These are phyloP conservation scores for Pollimyrus isidori DNA, from an alignment of 2,113 vertebrate genomes.

Conservation along the genomic window DNA sequence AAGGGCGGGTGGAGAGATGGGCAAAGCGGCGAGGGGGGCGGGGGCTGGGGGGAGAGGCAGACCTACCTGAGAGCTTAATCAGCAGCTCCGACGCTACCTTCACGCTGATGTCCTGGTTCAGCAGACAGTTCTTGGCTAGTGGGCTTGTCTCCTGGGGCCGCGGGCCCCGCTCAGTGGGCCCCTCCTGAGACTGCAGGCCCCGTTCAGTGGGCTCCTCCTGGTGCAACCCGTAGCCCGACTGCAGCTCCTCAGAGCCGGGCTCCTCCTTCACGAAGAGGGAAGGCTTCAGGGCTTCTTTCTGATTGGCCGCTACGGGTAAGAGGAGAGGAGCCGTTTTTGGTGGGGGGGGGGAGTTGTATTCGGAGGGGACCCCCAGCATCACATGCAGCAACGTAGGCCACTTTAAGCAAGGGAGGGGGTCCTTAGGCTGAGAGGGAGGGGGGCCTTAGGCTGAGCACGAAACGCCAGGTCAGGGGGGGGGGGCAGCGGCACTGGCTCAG, in stretches of 20 bases:
- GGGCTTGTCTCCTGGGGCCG: conserved; percentile 65
- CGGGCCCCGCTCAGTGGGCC: conserved; percentile 31
- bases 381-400: neutral
- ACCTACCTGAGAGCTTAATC: conserved; percentile 92
- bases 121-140: conserved; percentile 64
- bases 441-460: too few species aligned
- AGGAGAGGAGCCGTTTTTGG: neutral
- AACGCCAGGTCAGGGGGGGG: neutral
- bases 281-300: conserved; percentile 86
- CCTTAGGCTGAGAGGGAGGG: too few species aligned
- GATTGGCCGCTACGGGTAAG: conserved; percentile 77
- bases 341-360: neutral
- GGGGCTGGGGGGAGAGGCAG: conserved; percentile 31
- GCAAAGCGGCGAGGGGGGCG: neutral
- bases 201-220: conserved; percentile 58
- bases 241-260: conserved; percentile 72
- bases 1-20: neutral
- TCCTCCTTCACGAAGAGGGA: conserved; percentile 91
- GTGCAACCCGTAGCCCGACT: conserved; percentile 69
- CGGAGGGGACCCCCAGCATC: neutral
- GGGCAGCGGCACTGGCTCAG: neutral
- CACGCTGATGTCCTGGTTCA: conserved; percentile 83
- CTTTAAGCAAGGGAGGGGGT: neutral
- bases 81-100: conserved; percentile 96
- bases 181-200: conserved; percentile 45